Conservation (phyloP, 2,797 vertebrate genomes). For the Siniperca undulata region DNA sequence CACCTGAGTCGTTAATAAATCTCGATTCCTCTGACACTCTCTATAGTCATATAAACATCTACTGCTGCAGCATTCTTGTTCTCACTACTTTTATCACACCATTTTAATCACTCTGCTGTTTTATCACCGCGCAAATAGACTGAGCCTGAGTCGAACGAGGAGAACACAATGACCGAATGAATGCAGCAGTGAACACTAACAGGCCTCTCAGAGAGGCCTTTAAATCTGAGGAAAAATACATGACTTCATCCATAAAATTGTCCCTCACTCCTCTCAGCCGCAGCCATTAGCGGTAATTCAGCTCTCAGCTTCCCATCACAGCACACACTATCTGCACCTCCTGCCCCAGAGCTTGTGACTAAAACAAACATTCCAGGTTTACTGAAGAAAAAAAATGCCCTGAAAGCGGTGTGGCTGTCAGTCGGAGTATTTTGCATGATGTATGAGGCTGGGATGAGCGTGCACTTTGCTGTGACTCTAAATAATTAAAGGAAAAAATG, state of each 20-base stretch:
- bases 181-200: constrained; percentile 35
- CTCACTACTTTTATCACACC: constrained; percentile 55
- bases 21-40: constrained; percentile 8
- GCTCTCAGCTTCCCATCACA: constrained; percentile 71
- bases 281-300: constrained; percentile 74
- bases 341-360: constrained; percentile 52
- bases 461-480: constrained; percentile 60
- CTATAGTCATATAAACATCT: constrained; percentile 47
- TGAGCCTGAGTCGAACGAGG: constrained; percentile 43
- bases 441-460: constrained; percentile 61
- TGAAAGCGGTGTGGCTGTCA: constrained; percentile 62
- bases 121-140: constrained; percentile 66
- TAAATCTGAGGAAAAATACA: constrained; percentile 71
- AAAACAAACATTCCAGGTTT: constrained; percentile 63
- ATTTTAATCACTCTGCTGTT: constrained; percentile 71
- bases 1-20: constrained; percentile 51
- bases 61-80: constrained; percentile 36
- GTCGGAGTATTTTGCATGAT: constrained; percentile 69
- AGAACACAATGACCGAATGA: constrained; percentile 42
- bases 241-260: constrained; percentile 73
- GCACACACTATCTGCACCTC: constrained; percentile 57
- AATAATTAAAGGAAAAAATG: constrained; percentile 75
- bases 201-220: constrained; percentile 63
- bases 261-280: constrained; percentile 60
- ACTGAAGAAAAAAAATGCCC: neutral